Base-by-base conservation (phyloP, 2,797 vertebrate species). In the Australoheros facetus region DNA sequence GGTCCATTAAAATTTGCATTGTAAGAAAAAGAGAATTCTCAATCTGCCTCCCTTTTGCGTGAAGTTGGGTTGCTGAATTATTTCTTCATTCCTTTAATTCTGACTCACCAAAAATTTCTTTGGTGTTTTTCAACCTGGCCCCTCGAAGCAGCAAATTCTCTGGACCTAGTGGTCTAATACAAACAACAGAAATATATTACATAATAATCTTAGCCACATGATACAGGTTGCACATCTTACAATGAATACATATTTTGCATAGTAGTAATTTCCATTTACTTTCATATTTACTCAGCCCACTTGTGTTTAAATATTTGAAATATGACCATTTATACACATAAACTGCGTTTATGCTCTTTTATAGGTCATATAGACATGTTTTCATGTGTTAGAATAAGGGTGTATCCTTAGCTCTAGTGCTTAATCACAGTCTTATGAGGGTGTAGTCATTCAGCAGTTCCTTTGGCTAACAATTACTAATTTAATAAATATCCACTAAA, bases 111-210 rank as follows among this genome's bases (percentile, higher is more conserved):
- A 97, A 99, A 92, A 99, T 98, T 95, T 99, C 97, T 96, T 97
- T 99, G 93, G 98, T 98, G 93, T 99, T 99, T 96, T 99, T 99
- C 88, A 99, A 94, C 94, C 98, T 96, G 90, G 98, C 98, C 89
- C 98, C 98, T 88, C 98, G 96, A 89, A 99, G 97, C 92, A 99
- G 95, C 81, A 99, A 93, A 94, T 97, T 99, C 94, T 99, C 98
- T 79, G 97, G 97, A 71, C 97, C 98, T 84, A 99, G 95, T 37
- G 98, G 96, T 93, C 98, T 99, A 90, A 77, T 42, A 84, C 10
- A 79, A 28, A 70, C 21, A 60, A 82, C 1, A 57, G 37, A 12
- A 88, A 81, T 26, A 71, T 16, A 73, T 51, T 30, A 17, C 13
- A 51, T 19, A 51, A 51, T 51, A 51, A 51, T 6, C 28, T 11